Evolutionary conservation across 2,797 vertebrate genomes (phyloP).

Genomic region (Amazona finschi): DNA sequence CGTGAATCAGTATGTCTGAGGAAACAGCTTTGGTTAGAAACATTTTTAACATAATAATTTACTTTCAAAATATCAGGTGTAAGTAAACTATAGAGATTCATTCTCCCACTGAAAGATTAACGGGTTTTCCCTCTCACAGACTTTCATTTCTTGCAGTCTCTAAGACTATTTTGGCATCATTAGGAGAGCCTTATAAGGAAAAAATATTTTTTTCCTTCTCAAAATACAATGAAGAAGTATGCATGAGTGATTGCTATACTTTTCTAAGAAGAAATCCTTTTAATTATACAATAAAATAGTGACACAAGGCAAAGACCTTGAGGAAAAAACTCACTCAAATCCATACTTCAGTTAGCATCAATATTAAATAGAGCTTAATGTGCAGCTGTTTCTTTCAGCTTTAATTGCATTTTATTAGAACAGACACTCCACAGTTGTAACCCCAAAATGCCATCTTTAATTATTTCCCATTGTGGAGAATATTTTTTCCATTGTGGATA

Average conservation of each 20-base stretch:
- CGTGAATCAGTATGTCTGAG: background rate
- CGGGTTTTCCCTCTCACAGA: background rate
- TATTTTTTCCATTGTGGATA: constrained; percentile 18
- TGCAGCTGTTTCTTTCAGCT: constrained; percentile 71
- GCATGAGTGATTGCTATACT: background rate
- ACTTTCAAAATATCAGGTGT: background rate
- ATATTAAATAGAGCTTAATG: constrained; percentile 57
- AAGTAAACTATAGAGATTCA: background rate
- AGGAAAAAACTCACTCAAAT: constrained; percentile 32
- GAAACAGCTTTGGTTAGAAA: background rate
- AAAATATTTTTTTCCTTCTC: background rate
- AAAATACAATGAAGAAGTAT: background rate
- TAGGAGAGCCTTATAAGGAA: background rate
- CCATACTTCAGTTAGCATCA: constrained; percentile 58
- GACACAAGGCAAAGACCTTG: constrained; percentile 32
- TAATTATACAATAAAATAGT: background rate
- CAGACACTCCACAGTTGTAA: constrained; percentile 49
- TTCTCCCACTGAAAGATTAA: background rate
- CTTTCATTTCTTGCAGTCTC: background rate
- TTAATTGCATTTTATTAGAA: constrained; percentile 53
- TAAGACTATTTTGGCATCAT: background rate
- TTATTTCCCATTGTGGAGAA: constrained; percentile 27
- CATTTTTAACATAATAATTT: background rate
- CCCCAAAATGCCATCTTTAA: constrained; percentile 69
- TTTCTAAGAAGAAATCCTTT: background rate